Conservation (phyloP, 2,888 invertebrate genomes). For the Diabrotica balteata region DNA sequence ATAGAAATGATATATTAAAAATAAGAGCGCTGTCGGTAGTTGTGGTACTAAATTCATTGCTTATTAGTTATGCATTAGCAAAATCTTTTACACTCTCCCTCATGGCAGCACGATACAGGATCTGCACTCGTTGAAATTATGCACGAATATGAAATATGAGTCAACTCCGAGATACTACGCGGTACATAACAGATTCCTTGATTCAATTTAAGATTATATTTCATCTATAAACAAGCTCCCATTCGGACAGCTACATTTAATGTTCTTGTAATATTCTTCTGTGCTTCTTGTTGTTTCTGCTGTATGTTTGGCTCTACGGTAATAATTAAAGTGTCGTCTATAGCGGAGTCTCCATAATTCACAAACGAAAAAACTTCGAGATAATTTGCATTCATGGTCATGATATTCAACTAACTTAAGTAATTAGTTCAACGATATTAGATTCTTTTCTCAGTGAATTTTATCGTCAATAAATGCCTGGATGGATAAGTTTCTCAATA, state of each 20-base stretch:
- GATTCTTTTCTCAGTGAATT: too few relatives aligned
- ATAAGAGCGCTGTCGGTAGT: too few relatives aligned
- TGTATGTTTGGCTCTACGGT: constrained; percentile 5
- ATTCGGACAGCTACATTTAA: constrained; percentile 52
- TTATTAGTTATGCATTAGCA: too few relatives aligned
- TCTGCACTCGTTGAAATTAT: constrained; percentile 19
- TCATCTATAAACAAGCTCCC: constrained; percentile 53
- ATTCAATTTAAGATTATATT: constrained; percentile 56
- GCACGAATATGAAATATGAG: constrained; percentile 24
- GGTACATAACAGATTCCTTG: constrained; percentile 48
- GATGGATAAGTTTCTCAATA: too few relatives aligned
- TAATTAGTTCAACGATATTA: too few relatives aligned
- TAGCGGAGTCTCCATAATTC: too few relatives aligned
- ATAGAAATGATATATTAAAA: too few relatives aligned
- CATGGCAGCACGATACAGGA: neutral
- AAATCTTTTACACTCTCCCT: neutral
- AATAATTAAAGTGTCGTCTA: neutral
- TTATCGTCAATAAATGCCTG: too few relatives aligned
- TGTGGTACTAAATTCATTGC: too few relatives aligned
- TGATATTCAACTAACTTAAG: too few relatives aligned
- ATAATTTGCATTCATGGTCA: too few relatives aligned
- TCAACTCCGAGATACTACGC: constrained; percentile 39
- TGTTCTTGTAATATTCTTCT: constrained; percentile 33
- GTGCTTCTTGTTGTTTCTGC: constrained; percentile 14
- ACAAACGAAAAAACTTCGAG: too few relatives aligned